Percentiles rank a stretch among this genome's conserved stretches.
These are phyloP conservation scores for Apocheima hispidaria DNA, from an alignment of 2,888 invertebrate genomes.

Conservation along the genomic window DNA sequence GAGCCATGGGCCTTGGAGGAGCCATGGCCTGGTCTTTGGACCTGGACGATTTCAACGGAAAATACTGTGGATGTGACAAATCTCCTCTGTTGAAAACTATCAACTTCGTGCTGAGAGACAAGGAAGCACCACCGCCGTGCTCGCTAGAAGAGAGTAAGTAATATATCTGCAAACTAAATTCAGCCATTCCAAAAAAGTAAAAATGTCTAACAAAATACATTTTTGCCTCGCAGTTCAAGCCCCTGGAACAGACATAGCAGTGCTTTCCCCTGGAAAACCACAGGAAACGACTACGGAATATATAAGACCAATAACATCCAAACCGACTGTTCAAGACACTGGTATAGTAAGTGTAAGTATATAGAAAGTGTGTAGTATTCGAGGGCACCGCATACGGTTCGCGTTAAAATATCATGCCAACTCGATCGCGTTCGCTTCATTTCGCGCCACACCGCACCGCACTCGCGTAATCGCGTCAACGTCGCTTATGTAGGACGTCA, in stretches of 20 bases:
- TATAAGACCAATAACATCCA: slow-evolving; percentile 37
- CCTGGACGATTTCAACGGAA: slow-evolving; percentile 93
- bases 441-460: too few relatives aligned
- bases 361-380: too few relatives aligned
- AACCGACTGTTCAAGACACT: slow-evolving; percentile 32
- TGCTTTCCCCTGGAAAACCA: slow-evolving; percentile 34
- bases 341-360: slow-evolving; percentile 36
- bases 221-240: slow-evolving; percentile 38
- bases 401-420: too few relatives aligned
- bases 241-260: slow-evolving; percentile 36
- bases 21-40: slow-evolving; percentile 97
- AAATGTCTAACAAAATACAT: background rate
- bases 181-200: background rate
- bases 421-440: too few relatives aligned
- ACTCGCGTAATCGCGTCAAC: too few relatives aligned
- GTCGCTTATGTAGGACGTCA: too few relatives aligned
- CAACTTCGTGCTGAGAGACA: slow-evolving; percentile 91
- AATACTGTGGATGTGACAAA: slow-evolving; percentile 91
- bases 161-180: background rate
- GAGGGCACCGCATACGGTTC: too few relatives aligned
- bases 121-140: slow-evolving; percentile 87
- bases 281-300: slow-evolving; percentile 40
- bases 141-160: slow-evolving; percentile 74
- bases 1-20: slow-evolving; percentile 92
- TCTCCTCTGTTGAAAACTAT: slow-evolving; percentile 93